Percentiles rank a stretch among this genome's conserved stretches.
These are phyloP conservation scores for Rhynchotus rufescens DNA, from an alignment of 2,797 vertebrate genomes.

Conservation along the genomic window DNA sequence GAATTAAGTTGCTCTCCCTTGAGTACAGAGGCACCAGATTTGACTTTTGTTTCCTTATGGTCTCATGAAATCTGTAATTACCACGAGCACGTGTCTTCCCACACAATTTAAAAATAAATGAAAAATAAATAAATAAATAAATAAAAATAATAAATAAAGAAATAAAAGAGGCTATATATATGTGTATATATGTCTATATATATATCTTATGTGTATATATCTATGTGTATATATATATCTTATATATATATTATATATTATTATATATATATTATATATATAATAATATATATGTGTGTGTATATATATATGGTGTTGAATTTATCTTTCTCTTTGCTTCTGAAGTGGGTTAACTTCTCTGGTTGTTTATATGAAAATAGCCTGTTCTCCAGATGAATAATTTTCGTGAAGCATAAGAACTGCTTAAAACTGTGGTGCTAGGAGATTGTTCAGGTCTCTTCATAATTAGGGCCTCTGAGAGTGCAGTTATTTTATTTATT, in stretches of 20 bases:
- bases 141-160: not conserved
- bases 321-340: constrained; percentile 9
- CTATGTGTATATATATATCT: too few species aligned
- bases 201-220: too few species aligned
- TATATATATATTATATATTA: too few species aligned
- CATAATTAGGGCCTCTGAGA: constrained; percentile 41
- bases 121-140: too few species aligned
- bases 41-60: not conserved
- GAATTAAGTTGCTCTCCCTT: not conserved
- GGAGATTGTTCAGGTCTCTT: constrained; percentile 31
- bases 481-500: constrained; percentile 39
- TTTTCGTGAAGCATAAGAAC: not conserved
- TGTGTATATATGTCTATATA: too few species aligned
- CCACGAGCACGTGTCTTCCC: not conserved
- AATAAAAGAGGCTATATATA: not conserved
- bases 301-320: not conserved
- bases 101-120: not conserved
- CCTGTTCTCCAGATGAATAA: constrained; percentile 18
- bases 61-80: not conserved
- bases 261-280: too few species aligned
- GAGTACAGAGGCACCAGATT: not conserved
- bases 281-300: too few species aligned
- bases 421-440: not conserved
- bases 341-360: constrained; percentile 58
- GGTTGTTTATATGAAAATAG: constrained; percentile 40